phyloP scores from a whole-genome alignment of 2,113 vertebrate species.

The Gila orcuttii region DNA sequence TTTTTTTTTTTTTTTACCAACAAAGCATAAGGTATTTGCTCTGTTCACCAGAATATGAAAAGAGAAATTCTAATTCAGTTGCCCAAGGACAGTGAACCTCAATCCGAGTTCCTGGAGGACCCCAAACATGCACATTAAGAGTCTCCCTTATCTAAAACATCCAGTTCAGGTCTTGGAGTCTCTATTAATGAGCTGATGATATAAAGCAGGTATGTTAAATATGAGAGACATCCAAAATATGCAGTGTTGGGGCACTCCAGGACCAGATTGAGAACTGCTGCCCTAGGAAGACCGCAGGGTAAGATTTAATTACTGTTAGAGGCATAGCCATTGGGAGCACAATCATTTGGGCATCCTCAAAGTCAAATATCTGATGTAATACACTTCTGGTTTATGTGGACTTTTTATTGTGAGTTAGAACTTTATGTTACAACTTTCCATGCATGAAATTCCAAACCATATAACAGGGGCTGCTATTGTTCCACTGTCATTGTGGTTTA shows the following conservation, averaged over 20 bases:
- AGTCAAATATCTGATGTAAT: slow-evolving; percentile 5
- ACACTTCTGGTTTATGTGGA: neutral
- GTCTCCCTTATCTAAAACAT: neutral
- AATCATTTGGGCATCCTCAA: slow-evolving; percentile 4
- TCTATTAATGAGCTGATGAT: neutral
- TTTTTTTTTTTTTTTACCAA: neutral
- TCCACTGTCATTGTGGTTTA: neutral
- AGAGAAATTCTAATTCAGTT: neutral
- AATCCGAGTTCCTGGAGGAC: neutral
- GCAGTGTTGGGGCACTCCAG: neutral
- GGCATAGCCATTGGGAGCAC: slow-evolving; percentile 1
- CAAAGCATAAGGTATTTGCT: neutral
- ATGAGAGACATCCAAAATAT: neutral
- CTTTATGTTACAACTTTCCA: neutral
- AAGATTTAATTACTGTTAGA: slow-evolving; percentile 16
- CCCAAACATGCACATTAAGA: neutral
- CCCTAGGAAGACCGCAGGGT: slow-evolving; percentile 5
- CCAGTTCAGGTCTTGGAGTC: neutral
- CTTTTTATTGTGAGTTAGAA: neutral
- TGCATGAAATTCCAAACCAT: slow-evolving; percentile 16
- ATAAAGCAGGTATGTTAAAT: neutral
- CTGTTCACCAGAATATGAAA: neutral
- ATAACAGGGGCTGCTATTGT: neutral
- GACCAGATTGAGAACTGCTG: neutral
- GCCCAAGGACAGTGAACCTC: neutral